Conservation (phyloP, 2,888 invertebrate species). For the Ornithoptera alexandrae region DNA sequence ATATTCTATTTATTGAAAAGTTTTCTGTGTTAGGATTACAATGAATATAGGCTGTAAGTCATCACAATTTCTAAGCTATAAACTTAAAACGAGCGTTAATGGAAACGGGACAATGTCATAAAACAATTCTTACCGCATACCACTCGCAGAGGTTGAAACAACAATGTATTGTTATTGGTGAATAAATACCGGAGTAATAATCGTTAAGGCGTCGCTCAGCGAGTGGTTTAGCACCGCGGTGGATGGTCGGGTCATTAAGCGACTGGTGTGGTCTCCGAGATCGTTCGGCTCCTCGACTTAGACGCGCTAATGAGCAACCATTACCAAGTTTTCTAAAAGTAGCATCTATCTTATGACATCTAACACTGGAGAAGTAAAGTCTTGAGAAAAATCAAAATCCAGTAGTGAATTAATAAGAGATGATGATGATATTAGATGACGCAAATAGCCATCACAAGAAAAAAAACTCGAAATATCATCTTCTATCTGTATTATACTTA, state of each 20-base stretch:
- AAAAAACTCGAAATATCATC: no score
- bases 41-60: not conserved
- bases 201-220: constrained; percentile 4
- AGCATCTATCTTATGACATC: not conserved
- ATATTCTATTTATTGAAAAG: no score
- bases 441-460: no score
- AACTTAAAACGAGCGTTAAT: not conserved
- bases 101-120: constrained; percentile 6
- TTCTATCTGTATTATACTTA: no score
- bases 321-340: not conserved
- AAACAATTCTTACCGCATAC: constrained; percentile 2
- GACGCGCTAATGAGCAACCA: constrained; percentile 17
- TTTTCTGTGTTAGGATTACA: not conserved
- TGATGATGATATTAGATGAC: no score
- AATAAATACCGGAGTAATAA: constrained; percentile 15
- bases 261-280: constrained; percentile 16
- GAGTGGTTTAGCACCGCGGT: constrained; percentile 5
- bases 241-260: constrained; percentile 16
- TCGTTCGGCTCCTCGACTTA: not conserved
- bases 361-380: no score
- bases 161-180: constrained; percentile 16
- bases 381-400: no score
- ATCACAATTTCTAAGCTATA: constrained; percentile 1
- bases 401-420: no score
- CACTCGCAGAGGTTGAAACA: not conserved